Evolutionary conservation across 2,113 vertebrate species (phyloP).

Genomic region (Petromus typicus): DNA sequence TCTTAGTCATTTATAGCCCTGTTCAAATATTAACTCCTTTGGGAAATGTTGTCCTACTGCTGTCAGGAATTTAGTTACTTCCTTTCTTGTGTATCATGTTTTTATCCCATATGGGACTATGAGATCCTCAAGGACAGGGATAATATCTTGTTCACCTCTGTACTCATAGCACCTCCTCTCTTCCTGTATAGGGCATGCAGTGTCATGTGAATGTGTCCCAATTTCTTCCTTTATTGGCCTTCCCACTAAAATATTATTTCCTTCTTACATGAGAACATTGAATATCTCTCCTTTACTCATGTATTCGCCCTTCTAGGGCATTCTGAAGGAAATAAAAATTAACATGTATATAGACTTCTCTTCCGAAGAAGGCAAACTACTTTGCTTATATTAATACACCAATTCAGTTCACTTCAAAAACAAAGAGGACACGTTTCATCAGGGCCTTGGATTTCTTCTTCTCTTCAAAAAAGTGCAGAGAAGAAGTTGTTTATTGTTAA

Average conservation of each 20-base stretch:
- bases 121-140: neutral
- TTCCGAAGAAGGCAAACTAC: neutral
- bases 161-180: neutral
- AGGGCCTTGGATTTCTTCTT: constrained; percentile 3
- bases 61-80: neutral
- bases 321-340: neutral
- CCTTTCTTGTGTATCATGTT: neutral
- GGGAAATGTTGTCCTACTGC: neutral
- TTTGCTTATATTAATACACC: neutral
- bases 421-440: neutral
- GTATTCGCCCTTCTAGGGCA: neutral
- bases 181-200: neutral
- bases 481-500: neutral
- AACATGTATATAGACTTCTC: neutral
- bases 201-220: neutral
- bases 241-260: neutral
- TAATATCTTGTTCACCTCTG: neutral
- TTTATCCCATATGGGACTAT: neutral
- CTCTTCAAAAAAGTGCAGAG: neutral
- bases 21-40: neutral
- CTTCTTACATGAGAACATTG: neutral
- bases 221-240: neutral
- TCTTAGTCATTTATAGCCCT: neutral
- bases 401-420: neutral
- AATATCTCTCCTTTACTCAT: neutral